A percentile compares a stretch with the other conserved stretches of the same genome.
Evolutionary conservation across 1,140 invertebrate species (phyloP).

Genomic region (Teleogryllus occipitalis): DNA sequence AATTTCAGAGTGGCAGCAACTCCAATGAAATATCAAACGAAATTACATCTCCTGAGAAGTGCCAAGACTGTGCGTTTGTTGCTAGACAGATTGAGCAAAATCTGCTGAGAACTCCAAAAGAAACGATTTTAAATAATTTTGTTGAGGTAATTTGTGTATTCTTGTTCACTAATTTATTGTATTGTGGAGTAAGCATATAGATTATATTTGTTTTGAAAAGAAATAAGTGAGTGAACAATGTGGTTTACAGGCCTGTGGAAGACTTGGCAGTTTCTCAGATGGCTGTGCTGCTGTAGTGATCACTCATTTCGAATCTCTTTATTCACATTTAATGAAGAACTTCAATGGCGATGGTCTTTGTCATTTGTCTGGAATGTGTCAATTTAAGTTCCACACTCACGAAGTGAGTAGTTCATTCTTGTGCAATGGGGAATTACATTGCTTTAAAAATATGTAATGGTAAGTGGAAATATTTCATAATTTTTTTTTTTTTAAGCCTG

Average conservation of each 20-base stretch:
- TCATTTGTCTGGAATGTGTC: conserved; percentile 64
- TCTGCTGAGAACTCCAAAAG: conserved; percentile 29
- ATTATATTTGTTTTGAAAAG: background rate
- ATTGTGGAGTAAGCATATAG: background rate
- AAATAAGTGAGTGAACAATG: background rate
- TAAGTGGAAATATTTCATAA: no score
- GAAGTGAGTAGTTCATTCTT: conserved; percentile 18
- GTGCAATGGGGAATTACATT: background rate
- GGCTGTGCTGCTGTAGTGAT: conserved; percentile 63
- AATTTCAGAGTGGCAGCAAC: background rate
- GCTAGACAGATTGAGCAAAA: conserved; percentile 36
- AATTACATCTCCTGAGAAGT: conserved; percentile 28
- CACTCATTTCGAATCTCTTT: conserved; percentile 60
- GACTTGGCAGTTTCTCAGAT: conserved; percentile 62
- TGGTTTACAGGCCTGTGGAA: conserved; percentile 49
- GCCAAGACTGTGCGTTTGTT: conserved; percentile 37
- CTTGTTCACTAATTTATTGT: background rate
- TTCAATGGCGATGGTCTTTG: conserved; percentile 58
- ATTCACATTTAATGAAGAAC: conserved; percentile 48
- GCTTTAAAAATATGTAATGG: no score
- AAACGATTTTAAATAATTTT: conserved; percentile 43
- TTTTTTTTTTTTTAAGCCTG: background rate
- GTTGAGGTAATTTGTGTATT: conserved; percentile 37
- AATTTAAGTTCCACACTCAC: conserved; percentile 53
- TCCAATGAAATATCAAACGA: conserved; percentile 13